Base-by-base conservation (phyloP, 2,113 vertebrate species). In the Catharus fuscescens region DNA sequence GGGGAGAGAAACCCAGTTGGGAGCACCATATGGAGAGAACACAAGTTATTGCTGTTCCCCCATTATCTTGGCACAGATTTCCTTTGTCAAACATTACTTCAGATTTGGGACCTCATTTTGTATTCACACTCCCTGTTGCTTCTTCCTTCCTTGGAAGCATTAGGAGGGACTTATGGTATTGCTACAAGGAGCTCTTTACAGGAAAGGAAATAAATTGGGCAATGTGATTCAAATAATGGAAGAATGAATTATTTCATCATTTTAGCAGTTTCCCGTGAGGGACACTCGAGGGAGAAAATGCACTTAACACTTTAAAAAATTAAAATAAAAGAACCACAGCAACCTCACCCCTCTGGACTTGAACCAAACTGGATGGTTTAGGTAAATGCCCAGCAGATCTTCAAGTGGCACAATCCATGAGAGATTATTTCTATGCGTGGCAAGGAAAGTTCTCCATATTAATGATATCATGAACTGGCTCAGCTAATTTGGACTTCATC, bases 171-270 rank as follows among this genome's bases (percentile, higher is more conserved):
- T 92, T 78, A 78, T 5, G 31, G 47, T 48, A 60, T 78, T 93
- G 72, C 91, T 93, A 64, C 69, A 91, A 78, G 64, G 29, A 88
- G 34, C 38, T 74, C 5, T 93, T 96, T 94, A 93, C 88, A 80
- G 72, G 72, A 95, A 96, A 93, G 85, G 32, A 88, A 94, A 88
- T 60, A 82, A 95, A 92, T 91, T 92, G 72, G 60, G 80, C 65
- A 91, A 93, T 80, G 40, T 18, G 21, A 78, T 90, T 76, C 66
- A 94, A 93, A 96, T 86, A 94, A 82, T 86, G 74, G 70, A 92
- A 93, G 85, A 95, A 95, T 86, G 71, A 88, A 92, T 71, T 83
- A 95, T 95, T 96, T 92, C 94, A 91, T 40, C 80, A 80, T 91
- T 92, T 94, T 59, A 86, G 67, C 42, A 57, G 42, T 70, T 93